Percentiles rank a stretch among this genome's conserved stretches.
Conservation (phyloP, 2,113 vertebrate species). For the Catharus minimus region DNA sequence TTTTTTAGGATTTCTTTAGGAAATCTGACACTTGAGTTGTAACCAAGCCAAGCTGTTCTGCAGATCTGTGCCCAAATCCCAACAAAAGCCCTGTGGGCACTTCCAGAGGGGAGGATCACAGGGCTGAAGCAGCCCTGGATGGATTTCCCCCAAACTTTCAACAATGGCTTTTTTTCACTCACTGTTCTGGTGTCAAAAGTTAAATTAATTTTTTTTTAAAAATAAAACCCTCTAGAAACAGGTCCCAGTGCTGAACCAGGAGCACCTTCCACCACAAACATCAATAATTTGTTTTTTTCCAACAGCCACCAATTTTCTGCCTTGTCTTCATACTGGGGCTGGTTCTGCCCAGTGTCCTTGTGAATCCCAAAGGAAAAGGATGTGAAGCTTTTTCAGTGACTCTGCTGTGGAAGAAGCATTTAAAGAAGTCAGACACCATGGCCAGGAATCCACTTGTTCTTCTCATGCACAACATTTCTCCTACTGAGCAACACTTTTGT, state of each 20-base stretch:
- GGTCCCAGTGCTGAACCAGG: background rate
- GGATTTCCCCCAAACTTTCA: background rate
- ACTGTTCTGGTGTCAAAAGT: background rate
- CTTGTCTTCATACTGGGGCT: background rate
- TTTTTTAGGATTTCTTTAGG: background rate
- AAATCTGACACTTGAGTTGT: background rate
- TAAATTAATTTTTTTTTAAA: background rate
- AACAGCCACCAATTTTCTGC: background rate
- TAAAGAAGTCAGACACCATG: background rate
- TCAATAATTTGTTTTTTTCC: background rate
- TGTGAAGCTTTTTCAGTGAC: background rate
- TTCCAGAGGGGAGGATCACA: background rate
- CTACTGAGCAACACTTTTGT: background rate
- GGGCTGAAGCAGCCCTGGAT: background rate
- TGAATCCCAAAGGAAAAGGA: background rate
- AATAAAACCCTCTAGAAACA: background rate
- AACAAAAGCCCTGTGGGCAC: background rate
- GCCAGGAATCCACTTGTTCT: background rate
- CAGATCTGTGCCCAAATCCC: background rate
- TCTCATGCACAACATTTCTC: conserved; percentile 11
- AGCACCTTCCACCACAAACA: background rate
- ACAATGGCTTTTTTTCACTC: background rate
- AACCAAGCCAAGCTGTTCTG: background rate
- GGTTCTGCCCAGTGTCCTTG: background rate
- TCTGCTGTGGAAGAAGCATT: background rate